Evolutionary conservation across 1,140 invertebrate species (phyloP).

Genomic region (Drosophila varians): DNA sequence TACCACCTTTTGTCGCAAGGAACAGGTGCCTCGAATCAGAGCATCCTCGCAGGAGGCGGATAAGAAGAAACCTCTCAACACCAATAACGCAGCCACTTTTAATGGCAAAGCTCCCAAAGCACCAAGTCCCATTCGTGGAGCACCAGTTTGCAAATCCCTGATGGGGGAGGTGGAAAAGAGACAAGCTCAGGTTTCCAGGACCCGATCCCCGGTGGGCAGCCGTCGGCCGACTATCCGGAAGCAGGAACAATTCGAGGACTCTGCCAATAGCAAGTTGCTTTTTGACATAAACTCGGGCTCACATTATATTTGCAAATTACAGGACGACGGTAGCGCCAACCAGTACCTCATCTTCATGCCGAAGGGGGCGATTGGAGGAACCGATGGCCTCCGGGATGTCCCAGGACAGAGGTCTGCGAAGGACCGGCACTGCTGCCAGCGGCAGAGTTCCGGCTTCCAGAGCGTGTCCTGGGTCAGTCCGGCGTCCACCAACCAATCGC

Average conservation of each 20-base stretch:
- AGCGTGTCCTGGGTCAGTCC: constrained; percentile 21
- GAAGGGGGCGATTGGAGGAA: background rate
- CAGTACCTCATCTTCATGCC: constrained; percentile 24
- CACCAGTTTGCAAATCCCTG: background rate
- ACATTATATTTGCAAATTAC: constrained; percentile 46
- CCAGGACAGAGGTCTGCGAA: constrained; percentile 29
- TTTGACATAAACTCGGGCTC: constrained; percentile 24
- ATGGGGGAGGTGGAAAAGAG: background rate
- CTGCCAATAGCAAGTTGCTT: constrained; percentile 32
- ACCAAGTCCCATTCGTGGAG: background rate
- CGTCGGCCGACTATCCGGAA: background rate
- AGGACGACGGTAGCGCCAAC: constrained; percentile 25
- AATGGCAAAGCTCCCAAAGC: background rate
- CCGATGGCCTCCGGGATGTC: background rate
- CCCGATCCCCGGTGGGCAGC: background rate
- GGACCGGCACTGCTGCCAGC: constrained; percentile 15
- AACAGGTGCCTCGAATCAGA: background rate
- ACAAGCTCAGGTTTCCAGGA: background rate
- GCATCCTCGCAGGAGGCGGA: background rate
- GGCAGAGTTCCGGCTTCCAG: constrained; percentile 41
- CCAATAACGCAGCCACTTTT: background rate
- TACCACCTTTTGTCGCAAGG: background rate
- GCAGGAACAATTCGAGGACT: background rate
- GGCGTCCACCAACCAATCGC: background rate
- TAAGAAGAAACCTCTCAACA: background rate